Evolutionary conservation across 2,113 vertebrate genomes (phyloP).

Genomic region (Emydocephalus ijimae): DNA sequence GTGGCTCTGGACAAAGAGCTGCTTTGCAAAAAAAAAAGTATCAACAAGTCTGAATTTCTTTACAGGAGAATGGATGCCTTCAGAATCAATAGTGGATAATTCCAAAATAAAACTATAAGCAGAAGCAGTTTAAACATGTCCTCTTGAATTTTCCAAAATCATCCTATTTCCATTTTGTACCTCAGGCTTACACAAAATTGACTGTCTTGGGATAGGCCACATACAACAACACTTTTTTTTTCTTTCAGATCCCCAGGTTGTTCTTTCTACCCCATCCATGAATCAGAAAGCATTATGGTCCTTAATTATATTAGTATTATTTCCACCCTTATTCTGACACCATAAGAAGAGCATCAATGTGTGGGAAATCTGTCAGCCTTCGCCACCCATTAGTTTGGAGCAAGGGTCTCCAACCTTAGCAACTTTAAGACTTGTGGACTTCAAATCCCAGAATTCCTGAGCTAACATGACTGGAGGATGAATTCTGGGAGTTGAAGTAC

Average conservation of each 20-base stretch:
- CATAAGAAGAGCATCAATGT: background rate
- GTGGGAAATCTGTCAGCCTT: background rate
- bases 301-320: background rate
- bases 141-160: background rate
- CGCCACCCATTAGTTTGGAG: too few relatives aligned
- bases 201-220: background rate
- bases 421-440: too few relatives aligned
- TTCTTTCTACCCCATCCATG: background rate
- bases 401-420: too few relatives aligned
- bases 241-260: background rate
- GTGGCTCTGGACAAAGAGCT: background rate
- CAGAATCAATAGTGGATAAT: too few relatives aligned
- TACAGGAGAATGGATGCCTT: background rate
- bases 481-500: too few relatives aligned
- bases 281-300: background rate
- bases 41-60: background rate
- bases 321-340: background rate
- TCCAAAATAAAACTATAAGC: background rate
- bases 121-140: background rate
- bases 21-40: background rate
- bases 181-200: background rate
- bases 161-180: background rate
- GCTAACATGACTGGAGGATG: too few relatives aligned
- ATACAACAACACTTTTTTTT: background rate
- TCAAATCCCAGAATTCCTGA: too few relatives aligned